Evolutionary conservation across 2,797 vertebrate genomes (phyloP).

Genomic region (Trachops cirrhosus): DNA sequence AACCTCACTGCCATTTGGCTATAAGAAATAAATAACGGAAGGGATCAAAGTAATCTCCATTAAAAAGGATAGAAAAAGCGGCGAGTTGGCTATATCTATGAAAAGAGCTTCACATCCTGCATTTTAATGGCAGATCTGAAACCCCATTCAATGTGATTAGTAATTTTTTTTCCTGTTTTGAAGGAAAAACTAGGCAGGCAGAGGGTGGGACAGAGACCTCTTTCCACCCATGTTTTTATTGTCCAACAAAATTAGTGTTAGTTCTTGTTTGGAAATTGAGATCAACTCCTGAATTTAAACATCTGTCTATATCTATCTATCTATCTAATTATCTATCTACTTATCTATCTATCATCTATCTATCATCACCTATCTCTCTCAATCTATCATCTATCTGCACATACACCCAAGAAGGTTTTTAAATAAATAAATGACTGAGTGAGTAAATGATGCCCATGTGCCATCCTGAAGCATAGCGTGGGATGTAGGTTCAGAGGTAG

Average conservation of each 20-base stretch:
- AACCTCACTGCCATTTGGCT: not conserved
- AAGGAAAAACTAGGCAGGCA: not conserved
- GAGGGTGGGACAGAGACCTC: not conserved
- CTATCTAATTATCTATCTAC: not conserved
- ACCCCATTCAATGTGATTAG: not conserved
- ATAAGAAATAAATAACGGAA: not conserved
- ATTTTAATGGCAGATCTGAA: not conserved
- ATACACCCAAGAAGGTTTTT: not conserved
- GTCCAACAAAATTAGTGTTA: not conserved
- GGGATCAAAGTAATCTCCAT: not conserved
- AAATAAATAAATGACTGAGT: not conserved
- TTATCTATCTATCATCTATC: not conserved
- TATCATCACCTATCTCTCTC: not conserved
- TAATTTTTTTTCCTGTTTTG: not conserved
- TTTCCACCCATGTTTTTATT: not conserved
- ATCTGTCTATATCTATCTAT: not conserved
- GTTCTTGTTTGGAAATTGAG: not conserved
- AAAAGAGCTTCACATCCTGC: not conserved
- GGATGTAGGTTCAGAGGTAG: not conserved
- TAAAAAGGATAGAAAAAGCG: not conserved
- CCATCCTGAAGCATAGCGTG: not conserved
- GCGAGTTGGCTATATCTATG: not conserved
- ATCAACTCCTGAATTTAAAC: not conserved
- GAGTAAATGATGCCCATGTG: not conserved
- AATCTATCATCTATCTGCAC: not conserved